Evolutionary conservation across 2,113 vertebrate species (phyloP), one percentile per base, ranked within the genome.

Genomic region (Charadrius vociferus): DNA sequence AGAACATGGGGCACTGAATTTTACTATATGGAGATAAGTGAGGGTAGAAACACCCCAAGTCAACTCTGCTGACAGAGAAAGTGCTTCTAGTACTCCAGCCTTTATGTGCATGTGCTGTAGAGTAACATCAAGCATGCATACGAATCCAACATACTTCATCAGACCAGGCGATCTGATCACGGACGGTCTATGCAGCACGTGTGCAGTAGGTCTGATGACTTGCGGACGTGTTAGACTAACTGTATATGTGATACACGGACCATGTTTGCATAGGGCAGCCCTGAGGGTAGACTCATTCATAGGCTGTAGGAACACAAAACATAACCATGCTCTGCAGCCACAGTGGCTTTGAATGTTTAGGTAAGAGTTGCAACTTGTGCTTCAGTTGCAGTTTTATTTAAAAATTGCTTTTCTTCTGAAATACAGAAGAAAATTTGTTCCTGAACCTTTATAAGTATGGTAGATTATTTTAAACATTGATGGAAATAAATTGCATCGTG

Each of bases 191-290:
- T 37, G 52, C 41, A 85, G 74, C 39, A n/a, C 2, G 0, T 12
- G 7, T 47, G n/a, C 52, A 6, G 41, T 1, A 12, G 41, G 20
- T 36, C 71, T 88, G 58, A 23, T 29, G 17, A 14, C 22, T 17
- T 22, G 34, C 86, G 23, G 70, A 14, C 6, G n/a, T 2, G 16
- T 34, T 19, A 14, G 36, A 56, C 8, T 49, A 45, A 47, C 34
- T 1, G 0, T 29, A 0, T 1, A 18, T 29, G 23, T 50, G 58
- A 43, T 15, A 15, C 47, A 17, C 0, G 2, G 45, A 8, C 13
- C 49, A 7, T 27, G 18, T 37, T 22, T 45, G 37, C 30, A 8
- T 3, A 14, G 19, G 37, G 43, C 56, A 86, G 32, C 9, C 6
- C 27, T 67, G 37, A n/a, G 22, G 4, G 21, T 12, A 23, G 17